phyloP scores from a whole-genome alignment of 2,113 vertebrate genomes.

The Onychostoma macrolepis region DNA sequence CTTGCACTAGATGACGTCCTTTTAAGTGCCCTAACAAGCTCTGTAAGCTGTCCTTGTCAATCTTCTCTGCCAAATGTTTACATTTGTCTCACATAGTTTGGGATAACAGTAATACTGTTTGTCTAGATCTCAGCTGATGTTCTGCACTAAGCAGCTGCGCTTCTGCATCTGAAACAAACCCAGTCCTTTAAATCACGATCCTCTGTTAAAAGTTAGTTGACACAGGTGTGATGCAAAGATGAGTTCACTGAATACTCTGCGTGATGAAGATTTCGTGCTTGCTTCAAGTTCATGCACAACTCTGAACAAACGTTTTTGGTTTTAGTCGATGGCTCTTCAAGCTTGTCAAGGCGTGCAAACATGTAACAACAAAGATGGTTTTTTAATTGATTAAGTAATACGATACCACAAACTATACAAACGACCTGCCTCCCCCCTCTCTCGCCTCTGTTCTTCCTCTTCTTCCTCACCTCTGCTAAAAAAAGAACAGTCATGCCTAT shows the following conservation, averaged over 20 bases:
- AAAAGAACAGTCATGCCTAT: slow-evolving; percentile 72
- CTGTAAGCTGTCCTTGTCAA: slow-evolving; percentile 18
- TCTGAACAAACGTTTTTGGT: background rate
- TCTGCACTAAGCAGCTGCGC: background rate
- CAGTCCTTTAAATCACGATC: background rate
- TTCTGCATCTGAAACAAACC: background rate
- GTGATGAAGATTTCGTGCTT: slow-evolving; percentile 58
- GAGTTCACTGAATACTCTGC: slow-evolving; percentile 44
- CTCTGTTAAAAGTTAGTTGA: background rate
- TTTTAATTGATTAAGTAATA: slow-evolving; percentile 60
- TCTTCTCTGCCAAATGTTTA: slow-evolving; percentile 7
- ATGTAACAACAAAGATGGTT: slow-evolving; percentile 72
- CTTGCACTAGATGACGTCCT: background rate
- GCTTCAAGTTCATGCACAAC: slow-evolving; percentile 50
- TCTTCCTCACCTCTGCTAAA: slow-evolving; percentile 82
- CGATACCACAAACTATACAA: slow-evolving; percentile 83
- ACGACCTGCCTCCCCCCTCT: slow-evolving; percentile 81
- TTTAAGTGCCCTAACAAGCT: background rate
- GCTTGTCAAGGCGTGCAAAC: slow-evolving; percentile 72
- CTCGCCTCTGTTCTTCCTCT: slow-evolving; percentile 82
- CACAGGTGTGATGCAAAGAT: slow-evolving; percentile 45
- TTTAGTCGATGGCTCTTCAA: slow-evolving; percentile 40
- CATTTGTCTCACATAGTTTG: slow-evolving; percentile 16
- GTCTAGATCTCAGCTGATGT: background rate
- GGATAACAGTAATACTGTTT: background rate